Evolutionary conservation across 1,140 invertebrate genomes (phyloP).

Genomic region (Scaptomyza graminum): DNA sequence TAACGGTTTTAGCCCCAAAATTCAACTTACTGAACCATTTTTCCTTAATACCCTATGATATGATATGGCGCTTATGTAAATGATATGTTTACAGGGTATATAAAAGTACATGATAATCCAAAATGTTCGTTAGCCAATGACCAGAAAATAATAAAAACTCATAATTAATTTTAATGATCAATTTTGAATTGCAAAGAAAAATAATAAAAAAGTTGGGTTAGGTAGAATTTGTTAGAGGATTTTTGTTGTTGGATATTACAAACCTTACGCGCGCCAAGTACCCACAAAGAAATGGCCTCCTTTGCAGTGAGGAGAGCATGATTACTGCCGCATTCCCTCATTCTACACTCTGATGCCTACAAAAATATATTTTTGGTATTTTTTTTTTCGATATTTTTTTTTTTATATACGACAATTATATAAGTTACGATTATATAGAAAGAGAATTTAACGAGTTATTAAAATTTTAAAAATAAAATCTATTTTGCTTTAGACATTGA

Average conservation of each 20-base stretch:
- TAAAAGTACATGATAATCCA: slow-evolving; percentile 55
- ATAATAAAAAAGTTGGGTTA: slow-evolving; percentile 28
- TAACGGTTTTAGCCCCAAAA: background rate
- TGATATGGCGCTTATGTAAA: slow-evolving; percentile 53
- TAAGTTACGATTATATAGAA: background rate
- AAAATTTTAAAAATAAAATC: slow-evolving; percentile 13
- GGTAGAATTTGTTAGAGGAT: slow-evolving; percentile 25
- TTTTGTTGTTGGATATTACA: slow-evolving; percentile 84
- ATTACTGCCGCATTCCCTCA: slow-evolving; percentile 84
- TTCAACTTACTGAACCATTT: slow-evolving; percentile 24
- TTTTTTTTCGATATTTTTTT: slow-evolving; percentile 39
- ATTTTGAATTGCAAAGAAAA: slow-evolving; percentile 44
- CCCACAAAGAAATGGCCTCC: slow-evolving; percentile 95
- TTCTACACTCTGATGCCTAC: slow-evolving; percentile 84
- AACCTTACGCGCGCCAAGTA: slow-evolving; percentile 94
- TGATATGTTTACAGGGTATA: slow-evolving; percentile 46
- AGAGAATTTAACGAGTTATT: slow-evolving; percentile 26
- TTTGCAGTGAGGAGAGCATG: slow-evolving; percentile 93
- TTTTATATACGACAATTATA: slow-evolving; percentile 57
- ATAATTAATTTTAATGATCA: slow-evolving; percentile 20
- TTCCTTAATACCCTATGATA: slow-evolving; percentile 40
- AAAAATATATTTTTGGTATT: slow-evolving; percentile 71
- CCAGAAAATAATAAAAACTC: slow-evolving; percentile 39
- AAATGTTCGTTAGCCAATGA: slow-evolving; percentile 74
- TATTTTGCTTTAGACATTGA: slow-evolving; percentile 26